Percentiles rank a stretch among this genome's conserved stretches.
These are phyloP conservation scores for Drosophila subobscura DNA, from an alignment of 1,140 invertebrate genomes.

Conservation along the genomic window DNA sequence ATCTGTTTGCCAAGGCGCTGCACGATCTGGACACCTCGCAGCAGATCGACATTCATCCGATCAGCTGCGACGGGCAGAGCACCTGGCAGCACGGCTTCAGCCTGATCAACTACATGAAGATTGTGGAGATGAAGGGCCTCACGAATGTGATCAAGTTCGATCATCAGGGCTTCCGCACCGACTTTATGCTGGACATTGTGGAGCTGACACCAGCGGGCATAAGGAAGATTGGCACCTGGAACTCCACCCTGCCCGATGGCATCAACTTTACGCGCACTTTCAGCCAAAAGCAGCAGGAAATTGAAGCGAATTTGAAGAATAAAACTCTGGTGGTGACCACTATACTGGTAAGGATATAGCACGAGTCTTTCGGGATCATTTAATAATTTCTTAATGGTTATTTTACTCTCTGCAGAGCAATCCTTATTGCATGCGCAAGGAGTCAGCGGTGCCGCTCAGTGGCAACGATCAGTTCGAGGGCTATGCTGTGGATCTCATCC, in stretches of 20 bases:
- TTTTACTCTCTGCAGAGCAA: constrained; percentile 87
- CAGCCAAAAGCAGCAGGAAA: constrained; percentile 91
- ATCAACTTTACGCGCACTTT: constrained; percentile 96
- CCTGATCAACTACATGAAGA: constrained; percentile 98
- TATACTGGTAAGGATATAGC: constrained; percentile 88
- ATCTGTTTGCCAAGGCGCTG: constrained; percentile 96
- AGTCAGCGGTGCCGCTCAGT: constrained; percentile 90
- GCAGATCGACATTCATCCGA: constrained; percentile 93
- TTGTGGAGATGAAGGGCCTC: constrained; percentile 95
- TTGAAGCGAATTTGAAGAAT: constrained; percentile 94
- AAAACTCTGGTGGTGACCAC: constrained; percentile 96
- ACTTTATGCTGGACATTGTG: constrained; percentile 95
- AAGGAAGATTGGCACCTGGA: constrained; percentile 94
- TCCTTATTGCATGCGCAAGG: constrained; percentile 95
- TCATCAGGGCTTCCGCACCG: constrained; percentile 95
- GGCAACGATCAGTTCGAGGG: constrained; percentile 96
- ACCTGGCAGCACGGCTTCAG: constrained; percentile 97
- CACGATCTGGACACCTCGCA: constrained; percentile 95
- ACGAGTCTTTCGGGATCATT: too few relatives aligned
- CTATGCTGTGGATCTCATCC: constrained; percentile 93
- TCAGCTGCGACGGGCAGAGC: constrained; percentile 94
- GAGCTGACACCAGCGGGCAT: constrained; percentile 92
- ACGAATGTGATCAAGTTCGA: constrained; percentile 97
- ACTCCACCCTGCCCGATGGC: constrained; percentile 89
- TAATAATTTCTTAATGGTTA: not conserved